A percentile compares a stretch with the other conserved stretches of the same genome.
These are phyloP conservation scores for Lasaia peninsularis DNA, from an alignment of 1,140 invertebrate species.

Conservation along the genomic window DNA sequence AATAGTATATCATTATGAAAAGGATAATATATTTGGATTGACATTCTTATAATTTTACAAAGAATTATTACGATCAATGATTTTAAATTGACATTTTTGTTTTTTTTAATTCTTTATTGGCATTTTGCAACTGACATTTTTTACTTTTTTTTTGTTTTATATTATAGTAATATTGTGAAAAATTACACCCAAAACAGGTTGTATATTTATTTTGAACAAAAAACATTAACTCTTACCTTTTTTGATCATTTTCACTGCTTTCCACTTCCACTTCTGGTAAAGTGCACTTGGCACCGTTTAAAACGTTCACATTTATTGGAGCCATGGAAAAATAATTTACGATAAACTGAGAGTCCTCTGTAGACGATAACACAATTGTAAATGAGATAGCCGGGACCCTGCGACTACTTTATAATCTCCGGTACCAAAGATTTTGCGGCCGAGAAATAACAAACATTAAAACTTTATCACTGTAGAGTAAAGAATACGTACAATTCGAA, in stretches of 20 bases:
- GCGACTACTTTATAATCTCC: conserved; percentile 43
- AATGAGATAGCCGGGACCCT: conserved; percentile 43
- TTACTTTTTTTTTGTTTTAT: background rate
- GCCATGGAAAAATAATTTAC: conserved; percentile 47
- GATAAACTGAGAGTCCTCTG: conserved; percentile 34
- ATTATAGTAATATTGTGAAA: background rate
- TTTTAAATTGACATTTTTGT: too few species aligned
- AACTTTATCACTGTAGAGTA: background rate
- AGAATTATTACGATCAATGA: too few species aligned
- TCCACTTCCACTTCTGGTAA: conserved; percentile 60
- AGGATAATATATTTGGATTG: too few species aligned
- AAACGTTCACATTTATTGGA: conserved; percentile 49
- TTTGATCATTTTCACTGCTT: conserved; percentile 46
- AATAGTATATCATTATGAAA: too few species aligned
- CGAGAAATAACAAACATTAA: conserved; percentile 15
- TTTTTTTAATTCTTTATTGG: too few species aligned
- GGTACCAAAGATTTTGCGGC: conserved; percentile 14
- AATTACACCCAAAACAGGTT: too few species aligned
- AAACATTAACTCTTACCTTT: conserved; percentile 37
- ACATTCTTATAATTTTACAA: too few species aligned
- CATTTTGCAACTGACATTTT: too few species aligned
- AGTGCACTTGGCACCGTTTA: conserved; percentile 44
- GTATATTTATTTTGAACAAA: too few species aligned
- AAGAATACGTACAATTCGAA: background rate
- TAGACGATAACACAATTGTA: conserved; percentile 48